Conservation (phyloP, 53 echinoderm and acorn worm genomes). For the Arbacia lixula region DNA sequence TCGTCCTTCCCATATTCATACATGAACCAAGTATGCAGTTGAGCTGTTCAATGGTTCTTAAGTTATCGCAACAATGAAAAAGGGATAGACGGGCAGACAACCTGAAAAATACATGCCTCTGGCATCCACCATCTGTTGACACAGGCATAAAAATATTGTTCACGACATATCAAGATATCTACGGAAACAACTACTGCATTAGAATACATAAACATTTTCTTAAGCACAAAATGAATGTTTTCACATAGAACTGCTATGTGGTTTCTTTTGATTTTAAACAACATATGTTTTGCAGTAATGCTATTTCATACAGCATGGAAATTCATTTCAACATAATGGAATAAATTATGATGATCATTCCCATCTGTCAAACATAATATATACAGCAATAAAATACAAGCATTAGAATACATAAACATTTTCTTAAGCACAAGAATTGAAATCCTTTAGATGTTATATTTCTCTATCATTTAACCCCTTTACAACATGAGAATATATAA, state of each 20-base stretch:
- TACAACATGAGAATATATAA: slow-evolving; percentile 7
- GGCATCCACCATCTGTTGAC: slow-evolving; percentile 20
- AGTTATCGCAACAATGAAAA: slow-evolving; percentile 21
- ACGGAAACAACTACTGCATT: slow-evolving; percentile 2
- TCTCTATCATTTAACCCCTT: slow-evolving; percentile 6
- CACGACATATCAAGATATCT: neutral
- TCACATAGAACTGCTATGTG: no score
- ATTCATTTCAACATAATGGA: no score
- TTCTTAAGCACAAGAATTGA: neutral
- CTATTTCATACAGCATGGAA: no score
- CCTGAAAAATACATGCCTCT: slow-evolving; percentile 33
- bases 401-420: no score
- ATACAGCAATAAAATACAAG: no score
- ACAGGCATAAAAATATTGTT: slow-evolving; percentile 6
- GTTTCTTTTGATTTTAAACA: no score
- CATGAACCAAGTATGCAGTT: no score
- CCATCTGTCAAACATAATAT: no score
- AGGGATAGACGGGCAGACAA: slow-evolving; percentile 24
- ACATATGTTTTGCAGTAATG: no score
- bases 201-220: slow-evolving; percentile 9
- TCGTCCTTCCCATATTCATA: no score
- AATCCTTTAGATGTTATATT: slow-evolving; percentile 1
- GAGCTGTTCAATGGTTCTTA: no score
- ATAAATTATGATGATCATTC: no score
- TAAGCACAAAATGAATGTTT: slow-evolving; percentile 1